phyloP scores from a whole-genome alignment of 2,888 invertebrate genomes.

The Muschampia plurimacula region DNA sequence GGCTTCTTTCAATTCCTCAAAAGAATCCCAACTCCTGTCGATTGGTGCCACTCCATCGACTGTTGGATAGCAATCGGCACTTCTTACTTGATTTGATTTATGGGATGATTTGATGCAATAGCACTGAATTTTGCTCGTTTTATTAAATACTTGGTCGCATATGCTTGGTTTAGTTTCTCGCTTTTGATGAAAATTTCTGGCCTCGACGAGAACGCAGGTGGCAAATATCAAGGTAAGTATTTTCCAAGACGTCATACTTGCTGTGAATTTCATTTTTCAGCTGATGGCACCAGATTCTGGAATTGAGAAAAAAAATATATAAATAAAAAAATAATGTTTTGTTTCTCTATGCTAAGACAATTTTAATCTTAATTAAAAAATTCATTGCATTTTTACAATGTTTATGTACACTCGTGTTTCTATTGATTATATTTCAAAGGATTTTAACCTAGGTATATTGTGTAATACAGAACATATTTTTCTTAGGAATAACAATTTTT shows the following conservation, averaged over 20 bases:
- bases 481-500: not conserved
- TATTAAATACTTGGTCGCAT: conserved; percentile 66
- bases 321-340: not conserved
- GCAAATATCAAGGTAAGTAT: conserved; percentile 58
- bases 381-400: not conserved
- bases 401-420: not conserved
- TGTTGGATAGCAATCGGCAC: conserved; percentile 90
- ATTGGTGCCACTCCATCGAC: conserved; percentile 83
- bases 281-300: conserved; percentile 52
- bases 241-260: conserved; percentile 64
- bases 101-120: conserved; percentile 60
- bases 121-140: conserved; percentile 68
- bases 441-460: not conserved
- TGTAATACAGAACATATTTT: not conserved
- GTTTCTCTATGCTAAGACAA: not conserved
- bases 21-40: conserved; percentile 88
- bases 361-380: not conserved
- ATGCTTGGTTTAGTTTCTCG: conserved; percentile 58
- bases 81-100: conserved; percentile 72
- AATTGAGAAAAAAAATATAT: conserved; percentile 50
- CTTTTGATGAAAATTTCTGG: conserved; percentile 60
- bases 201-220: conserved; percentile 60
- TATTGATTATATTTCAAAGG: not conserved
- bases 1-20: conserved; percentile 87
- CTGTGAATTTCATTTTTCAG: conserved; percentile 31